Evolutionary conservation across 35 echinoderm and acorn worm species (phyloP).

Genomic region (Ptychodera flava): DNA sequence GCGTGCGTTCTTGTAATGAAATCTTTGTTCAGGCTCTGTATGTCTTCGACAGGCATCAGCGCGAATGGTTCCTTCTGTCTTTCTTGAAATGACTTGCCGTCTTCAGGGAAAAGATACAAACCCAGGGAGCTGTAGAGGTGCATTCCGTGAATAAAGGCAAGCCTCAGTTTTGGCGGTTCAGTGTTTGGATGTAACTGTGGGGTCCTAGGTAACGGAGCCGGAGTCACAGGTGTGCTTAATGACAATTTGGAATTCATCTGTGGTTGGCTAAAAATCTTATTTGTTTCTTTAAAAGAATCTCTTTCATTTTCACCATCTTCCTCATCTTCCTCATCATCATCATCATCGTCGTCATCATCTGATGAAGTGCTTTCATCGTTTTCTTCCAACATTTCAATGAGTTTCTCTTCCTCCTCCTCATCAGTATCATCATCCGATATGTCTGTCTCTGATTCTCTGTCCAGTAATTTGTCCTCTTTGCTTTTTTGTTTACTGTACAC

Average conservation of each 20-base stretch:
- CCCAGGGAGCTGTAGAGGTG: neutral
- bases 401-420: neutral
- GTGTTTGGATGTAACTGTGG: neutral
- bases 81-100: neutral
- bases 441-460: too few relatives aligned
- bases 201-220: neutral
- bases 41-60: neutral
- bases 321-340: neutral
- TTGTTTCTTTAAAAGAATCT: too few relatives aligned
- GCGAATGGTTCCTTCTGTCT: neutral
- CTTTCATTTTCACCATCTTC: neutral
- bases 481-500: too few relatives aligned
- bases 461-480: too few relatives aligned
- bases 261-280: too few relatives aligned
- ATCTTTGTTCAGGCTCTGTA: neutral
- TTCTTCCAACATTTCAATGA: neutral
- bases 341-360: neutral
- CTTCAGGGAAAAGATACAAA: neutral
- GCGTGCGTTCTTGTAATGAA: neutral
- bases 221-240: neutral
- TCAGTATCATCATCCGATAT: too few relatives aligned
- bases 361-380: neutral
- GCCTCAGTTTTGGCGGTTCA: neutral
- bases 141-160: neutral
- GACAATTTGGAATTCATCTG: neutral